A percentile compares a stretch with the other conserved stretches of the same genome.
Evolutionary conservation across 1,140 invertebrate genomes (phyloP).

Genomic region (Chironomus tepperi): DNA sequence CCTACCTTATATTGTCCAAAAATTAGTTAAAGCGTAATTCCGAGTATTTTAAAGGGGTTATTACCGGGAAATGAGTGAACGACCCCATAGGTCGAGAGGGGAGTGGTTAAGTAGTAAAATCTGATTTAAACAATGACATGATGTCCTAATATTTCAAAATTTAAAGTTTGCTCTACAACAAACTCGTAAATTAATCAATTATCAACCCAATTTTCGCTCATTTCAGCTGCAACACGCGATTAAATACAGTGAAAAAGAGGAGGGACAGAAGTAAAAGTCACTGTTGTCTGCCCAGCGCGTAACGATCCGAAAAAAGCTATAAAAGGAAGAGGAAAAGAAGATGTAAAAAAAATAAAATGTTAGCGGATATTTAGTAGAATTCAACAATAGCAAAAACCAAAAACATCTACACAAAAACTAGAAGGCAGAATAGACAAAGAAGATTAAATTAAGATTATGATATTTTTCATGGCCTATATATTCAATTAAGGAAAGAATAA

Average conservation of each 20-base stretch:
- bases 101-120: no score
- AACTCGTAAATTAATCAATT: no score
- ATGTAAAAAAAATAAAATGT: conserved; percentile 18
- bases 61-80: no score
- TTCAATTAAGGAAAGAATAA: conserved; percentile 5
- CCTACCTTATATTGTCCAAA: no score
- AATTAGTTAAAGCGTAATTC: no score
- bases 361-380: conserved; percentile 9
- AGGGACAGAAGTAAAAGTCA: background rate
- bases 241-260: background rate
- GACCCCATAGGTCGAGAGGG: no score
- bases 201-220: no score
- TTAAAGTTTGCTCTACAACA: no score
- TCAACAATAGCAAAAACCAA: background rate
- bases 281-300: background rate
- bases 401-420: background rate
- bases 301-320: background rate
- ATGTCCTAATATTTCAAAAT: no score
- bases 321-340: background rate
- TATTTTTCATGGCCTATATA: conserved; percentile 17
- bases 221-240: background rate
- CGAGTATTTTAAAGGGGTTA: no score
- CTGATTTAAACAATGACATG: no score
- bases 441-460: background rate
- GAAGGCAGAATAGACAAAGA: background rate